Evolutionary conservation across 2,113 vertebrate species (phyloP).

Genomic region (Gulo gulo): DNA sequence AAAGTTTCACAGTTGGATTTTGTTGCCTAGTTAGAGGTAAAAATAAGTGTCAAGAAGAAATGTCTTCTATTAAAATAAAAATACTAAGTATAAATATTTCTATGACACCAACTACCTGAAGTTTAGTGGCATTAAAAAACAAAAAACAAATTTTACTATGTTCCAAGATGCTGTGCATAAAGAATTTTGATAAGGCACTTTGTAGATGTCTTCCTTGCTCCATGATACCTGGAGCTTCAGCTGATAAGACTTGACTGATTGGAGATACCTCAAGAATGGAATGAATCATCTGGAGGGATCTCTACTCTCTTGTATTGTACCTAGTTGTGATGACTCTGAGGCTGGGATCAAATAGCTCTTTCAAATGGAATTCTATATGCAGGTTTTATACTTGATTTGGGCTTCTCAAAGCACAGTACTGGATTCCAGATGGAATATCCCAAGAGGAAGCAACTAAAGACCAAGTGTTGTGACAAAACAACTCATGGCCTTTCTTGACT

Average conservation of each 20-base stretch:
- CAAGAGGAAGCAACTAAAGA: not conserved
- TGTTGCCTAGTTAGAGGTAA: not conserved
- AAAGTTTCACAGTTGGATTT: not conserved
- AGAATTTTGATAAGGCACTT: not conserved
- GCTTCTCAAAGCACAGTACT: not conserved
- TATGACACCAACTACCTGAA: not conserved
- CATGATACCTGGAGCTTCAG: not conserved
- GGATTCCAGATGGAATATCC: not conserved
- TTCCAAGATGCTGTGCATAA: not conserved
- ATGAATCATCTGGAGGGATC: not conserved
- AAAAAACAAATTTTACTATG: not conserved
- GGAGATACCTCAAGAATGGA: not conserved
- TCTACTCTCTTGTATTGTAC: not conserved
- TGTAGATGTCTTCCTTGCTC: not conserved
- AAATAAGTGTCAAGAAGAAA: not conserved
- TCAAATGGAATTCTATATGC: not conserved
- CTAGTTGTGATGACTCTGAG: not conserved
- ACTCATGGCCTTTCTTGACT: not conserved
- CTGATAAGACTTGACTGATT: not conserved
- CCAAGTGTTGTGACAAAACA: not conserved
- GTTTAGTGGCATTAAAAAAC: not conserved
- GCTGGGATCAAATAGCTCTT: not conserved
- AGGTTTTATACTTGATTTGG: not conserved
- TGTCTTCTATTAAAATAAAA: not conserved
- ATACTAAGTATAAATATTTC: not conserved